Evolutionary conservation across 2,113 vertebrate species (phyloP).

Genomic region (Tupaia chinensis): DNA sequence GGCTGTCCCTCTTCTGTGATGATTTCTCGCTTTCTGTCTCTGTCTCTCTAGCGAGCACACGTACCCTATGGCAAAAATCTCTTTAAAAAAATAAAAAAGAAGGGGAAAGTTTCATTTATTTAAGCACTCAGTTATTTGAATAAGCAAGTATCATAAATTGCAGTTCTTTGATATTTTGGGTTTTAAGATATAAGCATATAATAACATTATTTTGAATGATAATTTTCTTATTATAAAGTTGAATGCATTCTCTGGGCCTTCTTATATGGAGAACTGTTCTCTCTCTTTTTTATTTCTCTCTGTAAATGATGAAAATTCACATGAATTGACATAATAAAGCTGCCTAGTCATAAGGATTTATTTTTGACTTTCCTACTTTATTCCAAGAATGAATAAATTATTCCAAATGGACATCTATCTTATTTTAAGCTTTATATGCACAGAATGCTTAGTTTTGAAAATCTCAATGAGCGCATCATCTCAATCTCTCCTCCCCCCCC

Average conservation of each 20-base stretch:
- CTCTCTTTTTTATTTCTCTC: background rate
- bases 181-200: slow-evolving; percentile 55
- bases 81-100: too few relatives aligned
- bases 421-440: slow-evolving; percentile 53
- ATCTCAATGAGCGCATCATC: background rate
- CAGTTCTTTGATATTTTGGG: slow-evolving; percentile 46
- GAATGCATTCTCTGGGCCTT: slow-evolving; percentile 38
- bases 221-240: slow-evolving; percentile 43
- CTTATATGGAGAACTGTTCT: slow-evolving; percentile 41
- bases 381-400: background rate
- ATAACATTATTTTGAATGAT: slow-evolving; percentile 31
- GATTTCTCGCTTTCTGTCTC: too few relatives aligned
- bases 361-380: slow-evolving; percentile 27
- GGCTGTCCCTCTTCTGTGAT: too few relatives aligned
- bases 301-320: slow-evolving; percentile 33
- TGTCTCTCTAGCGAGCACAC: too few relatives aligned
- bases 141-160: background rate
- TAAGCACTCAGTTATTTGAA: slow-evolving; percentile 40
- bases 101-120: slow-evolving; percentile 1
- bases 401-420: background rate
- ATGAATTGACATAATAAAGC: background rate
- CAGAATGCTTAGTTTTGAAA: slow-evolving; percentile 54
- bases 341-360: background rate
- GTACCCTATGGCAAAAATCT: too few relatives aligned
- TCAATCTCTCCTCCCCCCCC: background rate